These are phyloP conservation scores for Bombyx huttoni DNA, from an alignment of 2,888 invertebrate species.

Conservation along the genomic window DNA sequence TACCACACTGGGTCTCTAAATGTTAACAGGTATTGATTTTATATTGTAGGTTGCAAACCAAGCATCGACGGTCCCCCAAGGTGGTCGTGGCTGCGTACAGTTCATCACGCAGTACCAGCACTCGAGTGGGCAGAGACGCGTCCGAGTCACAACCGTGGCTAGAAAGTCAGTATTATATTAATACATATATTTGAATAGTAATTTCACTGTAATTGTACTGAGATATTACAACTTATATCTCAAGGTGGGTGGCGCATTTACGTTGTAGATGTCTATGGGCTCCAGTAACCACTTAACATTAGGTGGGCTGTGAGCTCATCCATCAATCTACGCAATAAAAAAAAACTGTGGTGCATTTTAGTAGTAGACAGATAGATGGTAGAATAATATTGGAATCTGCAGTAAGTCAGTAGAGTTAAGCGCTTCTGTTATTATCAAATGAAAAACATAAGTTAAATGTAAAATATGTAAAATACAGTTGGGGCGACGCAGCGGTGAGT, in stretches of 20 bases:
- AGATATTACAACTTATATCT: too few relatives aligned
- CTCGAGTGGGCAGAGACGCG: slow-evolving; percentile 93
- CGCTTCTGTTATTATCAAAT: too few relatives aligned
- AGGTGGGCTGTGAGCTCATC: too few relatives aligned
- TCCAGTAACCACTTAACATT: too few relatives aligned
- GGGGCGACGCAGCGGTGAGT: slow-evolving; percentile 95
- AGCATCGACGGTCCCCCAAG: slow-evolving; percentile 95
- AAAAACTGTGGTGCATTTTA: not conserved
- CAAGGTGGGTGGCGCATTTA: too few relatives aligned
- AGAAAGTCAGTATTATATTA: slow-evolving; percentile 78
- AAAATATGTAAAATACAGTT: slow-evolving; percentile 66
- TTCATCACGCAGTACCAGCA: slow-evolving; percentile 99
- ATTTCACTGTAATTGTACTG: not conserved
- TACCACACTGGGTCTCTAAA: too few relatives aligned
- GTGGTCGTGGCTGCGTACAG: slow-evolving; percentile 96
- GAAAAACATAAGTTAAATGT: not conserved
- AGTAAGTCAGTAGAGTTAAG: too few relatives aligned
- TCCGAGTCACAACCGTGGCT: slow-evolving; percentile 97
- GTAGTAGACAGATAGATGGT: too few relatives aligned
- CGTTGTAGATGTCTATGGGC: too few relatives aligned
- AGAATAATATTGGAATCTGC: too few relatives aligned
- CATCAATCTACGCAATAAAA: too few relatives aligned
- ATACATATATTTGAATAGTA: not conserved
- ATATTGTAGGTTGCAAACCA: slow-evolving; percentile 83
- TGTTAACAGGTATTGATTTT: not conserved